Conservation (phyloP, 2,888 invertebrate species). For the Chrysolina haemoptera region DNA sequence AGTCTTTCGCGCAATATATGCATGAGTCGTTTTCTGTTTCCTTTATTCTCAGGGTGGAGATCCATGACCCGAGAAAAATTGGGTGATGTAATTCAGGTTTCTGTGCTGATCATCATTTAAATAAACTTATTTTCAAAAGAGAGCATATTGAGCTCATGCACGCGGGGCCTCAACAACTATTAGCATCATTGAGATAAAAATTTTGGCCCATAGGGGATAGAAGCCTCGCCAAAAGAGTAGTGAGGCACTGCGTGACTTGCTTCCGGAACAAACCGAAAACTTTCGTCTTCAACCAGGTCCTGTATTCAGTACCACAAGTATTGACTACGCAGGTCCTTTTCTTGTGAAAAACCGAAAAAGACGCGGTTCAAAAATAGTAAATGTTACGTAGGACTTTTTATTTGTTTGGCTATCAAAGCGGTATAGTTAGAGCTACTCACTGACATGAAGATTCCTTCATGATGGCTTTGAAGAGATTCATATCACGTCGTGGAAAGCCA, state of each 20-base stretch:
- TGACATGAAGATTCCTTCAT: not conserved
- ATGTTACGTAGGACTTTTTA: constrained; percentile 21
- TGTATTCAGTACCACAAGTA: not conserved
- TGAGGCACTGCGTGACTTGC: constrained; percentile 19
- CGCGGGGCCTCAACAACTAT: constrained; percentile 19
- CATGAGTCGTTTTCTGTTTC: too few species aligned
- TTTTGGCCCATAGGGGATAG: constrained; percentile 29
- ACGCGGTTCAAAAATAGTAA: not conserved
- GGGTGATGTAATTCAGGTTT: too few species aligned
- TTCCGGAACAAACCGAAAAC: constrained; percentile 24
- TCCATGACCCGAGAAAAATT: too few species aligned
- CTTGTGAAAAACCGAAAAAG: not conserved
- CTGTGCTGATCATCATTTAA: too few species aligned
- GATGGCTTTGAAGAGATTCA: not conserved
- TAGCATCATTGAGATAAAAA: constrained; percentile 19
- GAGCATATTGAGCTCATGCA: too few species aligned
- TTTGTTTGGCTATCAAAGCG: not conserved
- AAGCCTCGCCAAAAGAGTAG: constrained; percentile 12
- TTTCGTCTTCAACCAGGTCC: not conserved
- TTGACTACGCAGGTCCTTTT: constrained; percentile 24
- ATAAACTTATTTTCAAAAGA: too few species aligned
- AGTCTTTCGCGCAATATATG: too few species aligned
- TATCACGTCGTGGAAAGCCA: not conserved
- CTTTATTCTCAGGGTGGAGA: too few species aligned
- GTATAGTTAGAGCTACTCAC: constrained; percentile 16